Evolutionary conservation across 2,797 vertebrate genomes (phyloP), one percentile per base, ranked within the genome.

Genomic region (Echiichthys vipera): DNA sequence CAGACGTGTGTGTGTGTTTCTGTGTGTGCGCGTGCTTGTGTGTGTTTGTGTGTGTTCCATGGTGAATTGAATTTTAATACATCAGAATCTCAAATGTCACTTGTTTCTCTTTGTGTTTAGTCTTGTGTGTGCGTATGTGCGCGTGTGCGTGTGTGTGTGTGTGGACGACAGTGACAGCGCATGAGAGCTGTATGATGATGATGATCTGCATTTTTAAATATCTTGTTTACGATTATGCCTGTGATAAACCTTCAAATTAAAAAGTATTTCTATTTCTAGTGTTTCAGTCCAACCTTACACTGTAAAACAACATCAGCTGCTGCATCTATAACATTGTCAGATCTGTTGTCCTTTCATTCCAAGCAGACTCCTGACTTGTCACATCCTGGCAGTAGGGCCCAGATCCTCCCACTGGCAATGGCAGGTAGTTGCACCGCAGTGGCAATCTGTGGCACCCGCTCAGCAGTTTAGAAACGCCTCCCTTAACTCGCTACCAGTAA

Each of bases 201-300:
- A 86, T 84, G 78, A 84, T 89, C 90, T 91, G 89, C 93, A 91
- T 95, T 95, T 95, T 94, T 94, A 93, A 95, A 84, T 87, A 90
- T 93, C 88, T 93, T 93, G 92, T 94, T 92, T 92, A 93, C 85
- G 70, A 88, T 88, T 87, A 94, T 91, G 90, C 91, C 91, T 92
- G 92, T 94, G 92, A 92, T 90, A 88, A 93, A 92, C 71, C 88
- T 89, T 92, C 81, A 90, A 93, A 95, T 94, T 94, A 94, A 95
- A 93, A 95, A 93, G 92, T 93, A 95, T 95, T 95, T 95, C 94
- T 95, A 94, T 95, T 51, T 51, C 24, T 51, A 40, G 36, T 67
- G 64, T 49, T 50, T 42, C 2, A 37, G 39, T 65, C 42, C n/a
- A 18, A 20, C 71, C 47, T 58, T 34, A 8, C 27, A 17, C 46